Percentiles rank a stretch among this genome's conserved stretches.
Evolutionary conservation across 2,888 invertebrate species (phyloP).

Genomic region (Parapristionchus giblindavisi): DNA sequence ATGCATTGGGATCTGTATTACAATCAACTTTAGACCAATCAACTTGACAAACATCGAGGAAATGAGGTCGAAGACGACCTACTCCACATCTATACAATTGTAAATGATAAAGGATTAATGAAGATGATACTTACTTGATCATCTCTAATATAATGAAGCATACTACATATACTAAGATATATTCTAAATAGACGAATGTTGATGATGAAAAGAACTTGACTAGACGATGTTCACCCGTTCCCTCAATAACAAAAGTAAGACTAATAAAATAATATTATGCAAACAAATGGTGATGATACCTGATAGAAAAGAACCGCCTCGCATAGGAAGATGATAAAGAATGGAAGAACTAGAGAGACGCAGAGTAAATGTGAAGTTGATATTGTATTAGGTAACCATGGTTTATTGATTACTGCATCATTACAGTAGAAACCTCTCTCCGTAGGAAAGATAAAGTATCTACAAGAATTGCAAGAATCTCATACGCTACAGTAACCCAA

Average conservation of each 20-base stretch:
- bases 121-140: conserved; percentile 46
- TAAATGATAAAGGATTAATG: conserved; percentile 1
- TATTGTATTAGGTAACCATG: conserved; percentile 77
- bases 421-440: conserved; percentile 89
- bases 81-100: conserved; percentile 81
- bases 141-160: conserved; percentile 56
- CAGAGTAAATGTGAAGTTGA: conserved; percentile 61
- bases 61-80: conserved; percentile 92
- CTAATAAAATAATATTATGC: neutral
- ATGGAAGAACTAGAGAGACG: conserved; percentile 59
- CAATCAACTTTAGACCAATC: conserved; percentile 61
- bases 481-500: neutral
- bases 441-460: conserved; percentile 53
- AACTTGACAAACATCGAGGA: conserved; percentile 86
- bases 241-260: conserved; percentile 28
- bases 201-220: conserved; percentile 55
- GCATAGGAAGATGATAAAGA: conserved; percentile 50
- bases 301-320: conserved; percentile 53
- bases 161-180: conserved; percentile 54
- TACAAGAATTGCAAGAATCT: too few species aligned
- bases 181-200: conserved; percentile 60
- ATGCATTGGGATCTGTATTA: conserved; percentile 46
- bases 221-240: conserved; percentile 44
- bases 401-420: conserved; percentile 88
- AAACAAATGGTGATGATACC: conserved; percentile 38